Percentiles rank a stretch among this genome's conserved stretches.
These are phyloP conservation scores for Ips typographus DNA, from an alignment of 1,140 invertebrate genomes.

Conservation along the genomic window DNA sequence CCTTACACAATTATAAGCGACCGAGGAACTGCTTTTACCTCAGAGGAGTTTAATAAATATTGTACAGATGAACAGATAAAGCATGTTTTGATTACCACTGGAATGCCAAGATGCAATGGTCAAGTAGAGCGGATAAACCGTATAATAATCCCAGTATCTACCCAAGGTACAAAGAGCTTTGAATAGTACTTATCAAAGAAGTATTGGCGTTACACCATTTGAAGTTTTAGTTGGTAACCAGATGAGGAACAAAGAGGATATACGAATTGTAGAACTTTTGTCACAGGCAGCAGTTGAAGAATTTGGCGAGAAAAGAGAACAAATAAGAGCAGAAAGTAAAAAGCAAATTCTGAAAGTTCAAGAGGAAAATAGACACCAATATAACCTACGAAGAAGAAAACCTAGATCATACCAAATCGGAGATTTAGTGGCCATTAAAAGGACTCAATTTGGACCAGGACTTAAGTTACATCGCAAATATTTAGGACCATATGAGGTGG, in stretches of 20 bases:
- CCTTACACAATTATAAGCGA: too few species aligned
- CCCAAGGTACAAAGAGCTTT: conserved; percentile 43
- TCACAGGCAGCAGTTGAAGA: conserved; percentile 2
- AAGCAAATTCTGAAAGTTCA: conserved; percentile 37
- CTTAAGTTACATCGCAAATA: background rate
- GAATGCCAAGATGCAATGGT: too few species aligned
- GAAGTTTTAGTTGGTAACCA: conserved; percentile 45
- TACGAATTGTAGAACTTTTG: conserved; percentile 28
- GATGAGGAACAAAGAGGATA: conserved; percentile 42
- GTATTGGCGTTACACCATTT: conserved; percentile 47
- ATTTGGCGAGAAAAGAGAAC: conserved; percentile 36
- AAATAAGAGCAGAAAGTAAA: conserved; percentile 39
- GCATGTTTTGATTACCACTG: too few species aligned
- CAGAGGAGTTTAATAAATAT: too few species aligned
- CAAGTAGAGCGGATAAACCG: too few species aligned
- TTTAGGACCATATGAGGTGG: background rate
- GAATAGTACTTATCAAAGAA: conserved; percentile 46
- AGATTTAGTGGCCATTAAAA: conserved; percentile 30
- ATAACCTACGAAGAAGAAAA: background rate
- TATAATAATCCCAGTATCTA: conserved; percentile 46
- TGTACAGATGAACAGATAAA: too few species aligned
- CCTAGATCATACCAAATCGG: conserved; percentile 11
- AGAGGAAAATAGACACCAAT: background rate
- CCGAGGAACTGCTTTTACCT: too few species aligned
- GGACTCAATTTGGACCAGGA: conserved; percentile 9